Conservation (phyloP, 2,113 vertebrate genomes). For the Columba livia region DNA sequence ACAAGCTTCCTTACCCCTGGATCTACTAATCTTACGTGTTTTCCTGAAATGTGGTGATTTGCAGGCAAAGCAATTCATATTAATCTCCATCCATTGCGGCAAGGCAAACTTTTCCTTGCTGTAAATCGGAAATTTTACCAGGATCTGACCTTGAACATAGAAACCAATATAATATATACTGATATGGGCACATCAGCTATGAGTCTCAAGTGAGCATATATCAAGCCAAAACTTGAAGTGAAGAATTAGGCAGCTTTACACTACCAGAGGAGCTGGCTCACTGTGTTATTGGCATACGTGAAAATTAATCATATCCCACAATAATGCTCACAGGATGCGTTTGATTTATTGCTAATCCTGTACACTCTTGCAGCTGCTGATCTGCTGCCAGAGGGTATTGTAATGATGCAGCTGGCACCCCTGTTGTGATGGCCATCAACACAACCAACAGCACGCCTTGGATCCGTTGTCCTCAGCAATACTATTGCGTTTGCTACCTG, state of each 20-base stretch:
- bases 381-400: constrained; percentile 26
- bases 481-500: not conserved
- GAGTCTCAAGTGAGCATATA: not conserved
- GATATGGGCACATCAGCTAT: not conserved
- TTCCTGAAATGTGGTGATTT: not conserved
- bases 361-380: constrained; percentile 38
- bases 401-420: constrained; percentile 52
- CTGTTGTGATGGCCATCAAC: not conserved
- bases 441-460: not conserved
- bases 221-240: not conserved
- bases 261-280: not conserved
- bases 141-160: constrained; percentile 7
- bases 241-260: not conserved
- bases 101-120: not conserved
- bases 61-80: not conserved
- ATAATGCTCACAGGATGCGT: constrained; percentile 22
- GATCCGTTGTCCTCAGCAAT: not conserved
- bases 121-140: constrained; percentile 25
- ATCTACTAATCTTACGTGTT: not conserved
- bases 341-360: constrained; percentile 58
- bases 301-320: constrained; percentile 63
- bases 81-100: not conserved
- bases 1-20: not conserved
- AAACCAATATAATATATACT: not conserved
- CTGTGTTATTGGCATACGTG: not conserved